Percentiles rank a stretch among this genome's conserved stretches.
Conservation (phyloP, 35 echinoderm and acorn worm genomes). For the Patiria miniata region DNA sequence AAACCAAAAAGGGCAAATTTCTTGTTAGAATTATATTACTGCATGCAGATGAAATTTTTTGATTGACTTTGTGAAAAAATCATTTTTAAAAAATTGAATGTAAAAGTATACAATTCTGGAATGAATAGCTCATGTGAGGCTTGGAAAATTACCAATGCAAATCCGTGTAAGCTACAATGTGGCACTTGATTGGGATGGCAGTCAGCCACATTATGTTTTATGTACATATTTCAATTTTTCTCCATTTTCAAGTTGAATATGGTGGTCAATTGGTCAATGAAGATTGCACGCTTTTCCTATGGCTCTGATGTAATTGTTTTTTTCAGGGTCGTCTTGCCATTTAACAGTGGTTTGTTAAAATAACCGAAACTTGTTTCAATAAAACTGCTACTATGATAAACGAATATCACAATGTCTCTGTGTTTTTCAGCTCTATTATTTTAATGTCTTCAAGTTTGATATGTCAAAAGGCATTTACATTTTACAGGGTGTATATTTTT, state of each 20-base stretch:
- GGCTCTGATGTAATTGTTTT: background rate
- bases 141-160: constrained; percentile 20
- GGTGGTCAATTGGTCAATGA: background rate
- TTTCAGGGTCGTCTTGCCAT: constrained; percentile 13
- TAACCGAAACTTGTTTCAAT: background rate
- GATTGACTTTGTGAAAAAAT: too few species aligned
- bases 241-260: constrained; percentile 28
- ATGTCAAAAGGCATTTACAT: too few species aligned
- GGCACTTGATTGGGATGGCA: constrained; percentile 12
- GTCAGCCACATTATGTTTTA: background rate
- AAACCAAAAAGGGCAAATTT: too few species aligned
- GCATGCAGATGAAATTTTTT: too few species aligned
- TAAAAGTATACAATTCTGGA: too few species aligned
- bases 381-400: constrained; percentile 13
- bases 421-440: too few species aligned
- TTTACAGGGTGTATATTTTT: too few species aligned
- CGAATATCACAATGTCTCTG: background rate
- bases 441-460: too few species aligned
- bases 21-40: too few species aligned
- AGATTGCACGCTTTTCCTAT: background rate
- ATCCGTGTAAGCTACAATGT: constrained; percentile 24
- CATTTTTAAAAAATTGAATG: too few species aligned
- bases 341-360: constrained; percentile 17
- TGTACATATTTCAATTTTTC: constrained; percentile 10
- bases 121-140: background rate